phyloP scores from a whole-genome alignment of 2,888 invertebrate genomes.

The Zeuzera pyrina region DNA sequence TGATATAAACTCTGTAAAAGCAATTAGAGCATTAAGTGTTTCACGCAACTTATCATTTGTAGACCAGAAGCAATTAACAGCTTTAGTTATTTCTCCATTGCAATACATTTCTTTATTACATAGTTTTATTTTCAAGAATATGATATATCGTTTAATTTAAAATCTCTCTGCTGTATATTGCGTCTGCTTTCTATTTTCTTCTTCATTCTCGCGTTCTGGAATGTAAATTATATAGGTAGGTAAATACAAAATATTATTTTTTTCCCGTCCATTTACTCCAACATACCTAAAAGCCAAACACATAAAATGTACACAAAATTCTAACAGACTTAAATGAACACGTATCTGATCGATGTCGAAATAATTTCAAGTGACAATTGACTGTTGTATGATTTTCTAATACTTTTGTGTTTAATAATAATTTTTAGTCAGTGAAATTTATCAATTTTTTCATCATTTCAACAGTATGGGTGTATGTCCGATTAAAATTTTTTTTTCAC shows the following conservation, averaged over 20 bases:
- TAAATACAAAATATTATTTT: not conserved
- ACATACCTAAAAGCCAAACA: not conserved
- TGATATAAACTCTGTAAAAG: conserved; percentile 29
- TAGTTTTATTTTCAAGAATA: not conserved
- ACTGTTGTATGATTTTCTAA: too few relatives aligned
- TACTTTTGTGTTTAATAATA: too few relatives aligned
- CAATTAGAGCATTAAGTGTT: conserved; percentile 34
- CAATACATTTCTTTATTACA: too few relatives aligned
- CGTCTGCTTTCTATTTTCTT: not conserved
- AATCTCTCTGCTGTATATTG: not conserved
- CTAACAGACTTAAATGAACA: too few relatives aligned
- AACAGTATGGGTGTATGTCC: too few relatives aligned
- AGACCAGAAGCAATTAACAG: conserved; percentile 20
- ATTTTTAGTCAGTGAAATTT: too few relatives aligned
- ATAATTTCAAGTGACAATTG: too few relatives aligned
- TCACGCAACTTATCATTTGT: conserved; percentile 27
- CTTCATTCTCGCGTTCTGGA: not conserved
- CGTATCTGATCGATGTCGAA: too few relatives aligned
- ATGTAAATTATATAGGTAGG: not conserved
- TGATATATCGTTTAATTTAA: not conserved
- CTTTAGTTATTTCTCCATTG: not conserved
- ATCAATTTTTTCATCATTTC: too few relatives aligned
- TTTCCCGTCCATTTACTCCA: not conserved
- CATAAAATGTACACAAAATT: not conserved
- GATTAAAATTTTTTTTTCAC: too few relatives aligned